Base-by-base conservation (phyloP, 2,888 invertebrate species). In the Sinopyrophorus schimmeli region DNA sequence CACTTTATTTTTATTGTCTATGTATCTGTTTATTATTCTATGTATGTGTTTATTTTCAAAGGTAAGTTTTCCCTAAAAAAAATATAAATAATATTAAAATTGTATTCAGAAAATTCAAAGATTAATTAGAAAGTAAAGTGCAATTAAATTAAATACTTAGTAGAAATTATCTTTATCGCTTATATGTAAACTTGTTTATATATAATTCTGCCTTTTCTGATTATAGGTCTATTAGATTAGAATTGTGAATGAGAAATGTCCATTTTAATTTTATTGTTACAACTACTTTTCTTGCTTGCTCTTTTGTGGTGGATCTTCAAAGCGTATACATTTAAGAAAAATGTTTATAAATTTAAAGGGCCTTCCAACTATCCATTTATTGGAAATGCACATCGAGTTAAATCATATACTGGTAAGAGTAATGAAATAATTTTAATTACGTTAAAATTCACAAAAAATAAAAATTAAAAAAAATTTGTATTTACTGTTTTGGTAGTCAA, bases 301-400 rank as follows among this genome's bases (percentile, higher is more conserved):
- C 21, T 20, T 6, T 5, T 20, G 21, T 38, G 38, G 38, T 43
- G 43, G 43, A 34, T 23, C 27, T 14, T 43, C 12, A 7, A 24
- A n/a, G 11, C 26, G 6, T 18, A 21, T 16, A 21, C 23, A 10
- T 43, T 9, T 3, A 15, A 34, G 9, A 35, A 9, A 26, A 17
- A 18, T 26, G 3, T 43, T 9, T 14, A 9, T 5, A 26, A 47
- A 9, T 35, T 24, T n/a, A 7, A 16, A 1, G 55, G 53, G 7
- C 55, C 55, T 0, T 24, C 12, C 21, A 20, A 43, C 1, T 16
- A 47, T 5, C 55, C 55, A 12, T n/a, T 55, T 1, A n/a, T 55
- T 26, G 50, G 53, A 10, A 53, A 55, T 51, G 46, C 48, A 1
- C 32, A 50, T 14, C 23, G 50, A 10, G 43, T 55, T 11, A 39